phyloP scores from a whole-genome alignment of 2,888 invertebrate genomes.

The Hanleya hanleyi region DNA sequence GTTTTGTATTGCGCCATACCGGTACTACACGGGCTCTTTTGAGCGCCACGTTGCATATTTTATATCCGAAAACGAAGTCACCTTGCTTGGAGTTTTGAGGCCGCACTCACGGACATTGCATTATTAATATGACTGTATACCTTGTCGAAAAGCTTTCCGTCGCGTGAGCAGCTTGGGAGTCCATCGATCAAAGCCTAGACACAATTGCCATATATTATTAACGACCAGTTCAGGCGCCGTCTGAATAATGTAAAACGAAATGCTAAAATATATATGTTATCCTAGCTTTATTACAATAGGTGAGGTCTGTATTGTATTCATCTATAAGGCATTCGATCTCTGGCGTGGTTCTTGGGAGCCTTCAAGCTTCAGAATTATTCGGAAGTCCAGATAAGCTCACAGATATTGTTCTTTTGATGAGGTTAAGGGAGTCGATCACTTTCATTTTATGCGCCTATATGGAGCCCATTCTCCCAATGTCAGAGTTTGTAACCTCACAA shows the following conservation, averaged over 20 bases:
- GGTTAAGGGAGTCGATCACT: no score
- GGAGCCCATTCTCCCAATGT: no score
- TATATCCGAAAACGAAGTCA: not conserved
- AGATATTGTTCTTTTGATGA: no score
- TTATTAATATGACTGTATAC: not conserved
- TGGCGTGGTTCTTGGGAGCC: no score
- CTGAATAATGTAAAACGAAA: not conserved
- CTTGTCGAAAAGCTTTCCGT: not conserved
- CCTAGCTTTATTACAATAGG: no score
- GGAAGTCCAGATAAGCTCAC: no score
- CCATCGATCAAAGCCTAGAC: not conserved
- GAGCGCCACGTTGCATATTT: not conserved
- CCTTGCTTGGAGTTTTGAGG: not conserved
- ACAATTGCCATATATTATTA: not conserved
- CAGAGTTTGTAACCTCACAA: no score
- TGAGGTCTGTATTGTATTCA: no score
- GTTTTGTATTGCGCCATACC: no score
- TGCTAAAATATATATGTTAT: conserved; percentile 7
- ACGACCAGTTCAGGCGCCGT: not conserved
- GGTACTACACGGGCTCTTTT: not conserved
- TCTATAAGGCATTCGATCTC: no score
- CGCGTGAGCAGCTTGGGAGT: not conserved
- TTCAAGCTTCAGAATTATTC: no score
- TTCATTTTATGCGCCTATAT: no score
- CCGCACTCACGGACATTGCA: not conserved